Evolutionary conservation across 2,797 vertebrate genomes (phyloP), one percentile per base, ranked within the genome.

Genomic region (Sebastes steindachneri): DNA sequence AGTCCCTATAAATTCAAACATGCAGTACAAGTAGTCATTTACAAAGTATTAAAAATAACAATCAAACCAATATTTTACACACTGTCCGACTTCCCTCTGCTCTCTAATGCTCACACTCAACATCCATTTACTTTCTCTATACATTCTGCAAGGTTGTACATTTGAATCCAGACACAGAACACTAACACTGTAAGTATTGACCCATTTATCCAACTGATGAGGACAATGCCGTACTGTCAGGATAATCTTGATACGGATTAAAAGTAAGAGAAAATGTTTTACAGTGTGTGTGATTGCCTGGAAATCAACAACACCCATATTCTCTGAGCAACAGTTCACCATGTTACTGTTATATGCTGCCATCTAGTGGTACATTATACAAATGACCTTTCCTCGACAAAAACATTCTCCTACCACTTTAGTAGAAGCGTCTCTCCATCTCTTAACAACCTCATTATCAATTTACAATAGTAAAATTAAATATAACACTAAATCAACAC

Each of bases 351-450:
- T 21, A 26, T 31, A 76, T 85, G 25, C 79, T 84, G 88, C 91
- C 92, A 89, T 90, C 92, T 90, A 86, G 90, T 93, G 93, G 91
- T 65, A 23, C 5, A 81, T 82, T 54, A 7, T 57, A 21, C 33
- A 80, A 31, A 26, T 55, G 6, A 1, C 55, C 58, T 63, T 75
- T 85, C 37, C 6, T 63, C 17, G 14, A 35, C 29, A 78, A 59
- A 71, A 55, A 59, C 35, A 9, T 45, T 17, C 41, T 62, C 7
- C 3, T 64, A 62, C 19, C 10, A 79, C 14, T 58, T 73, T 60
- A 64, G 9, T 41, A 5, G 1, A 75, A 64, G 57, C 7, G 10
- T 62, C 66, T 70, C 10, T 55, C 33, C 5, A 45, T 37, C 10
- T 15, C 48, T 59, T 53, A 17, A 55, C 12, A 7, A 15, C 11